Evolutionary conservation across 2,797 vertebrate genomes (phyloP), one percentile per base, ranked within the genome.

Genomic region (Rhabdomys pumilio): DNA sequence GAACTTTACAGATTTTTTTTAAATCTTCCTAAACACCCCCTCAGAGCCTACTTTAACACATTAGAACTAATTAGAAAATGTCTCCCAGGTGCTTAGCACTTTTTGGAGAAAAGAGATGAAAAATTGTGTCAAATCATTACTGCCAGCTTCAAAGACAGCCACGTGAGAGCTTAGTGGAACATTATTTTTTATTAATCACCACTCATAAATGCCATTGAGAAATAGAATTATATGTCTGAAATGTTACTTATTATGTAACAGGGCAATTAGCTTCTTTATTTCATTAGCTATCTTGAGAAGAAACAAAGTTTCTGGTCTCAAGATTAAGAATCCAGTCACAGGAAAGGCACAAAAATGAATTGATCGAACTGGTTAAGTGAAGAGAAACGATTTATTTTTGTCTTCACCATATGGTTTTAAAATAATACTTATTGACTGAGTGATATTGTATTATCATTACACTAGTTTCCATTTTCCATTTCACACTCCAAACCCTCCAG

Each of bases 11-110:
- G 84, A 93, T 82, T 80, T 93, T 95, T 92, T 72, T 72, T 38
- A 10, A 59, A 86, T 95, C 95, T 95, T 93, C 67, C 81, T 91
- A 85, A 97, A 94, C 89, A 90, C 73, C 47, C 59, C 53, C 55
- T 95, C 53, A 47, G 91, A 95, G 50, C 76, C 67, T 96, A 89
- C 96, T 77, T 93, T 81, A 53, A 29, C 95, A 73, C 53, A 94
- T 96, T 94, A 96, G 73, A 88, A 93, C 96, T 98, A 96, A 98
- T 98, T 96, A 95, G 96, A 93, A 97, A 97, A 96, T 95, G 67
- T 96, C 44, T 97, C 89, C 87, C 91, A 96, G 84, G 96, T 97
- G 94, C 81, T 94, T 88, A 65, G 81, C 97, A 89, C 17, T 59
- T 79, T 92, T 94, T 96, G 89, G 72, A 97, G 73, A 93, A 94